Evolutionary conservation across 2,797 vertebrate species (phyloP).

Genomic region (Crocidura indochinensis): DNA sequence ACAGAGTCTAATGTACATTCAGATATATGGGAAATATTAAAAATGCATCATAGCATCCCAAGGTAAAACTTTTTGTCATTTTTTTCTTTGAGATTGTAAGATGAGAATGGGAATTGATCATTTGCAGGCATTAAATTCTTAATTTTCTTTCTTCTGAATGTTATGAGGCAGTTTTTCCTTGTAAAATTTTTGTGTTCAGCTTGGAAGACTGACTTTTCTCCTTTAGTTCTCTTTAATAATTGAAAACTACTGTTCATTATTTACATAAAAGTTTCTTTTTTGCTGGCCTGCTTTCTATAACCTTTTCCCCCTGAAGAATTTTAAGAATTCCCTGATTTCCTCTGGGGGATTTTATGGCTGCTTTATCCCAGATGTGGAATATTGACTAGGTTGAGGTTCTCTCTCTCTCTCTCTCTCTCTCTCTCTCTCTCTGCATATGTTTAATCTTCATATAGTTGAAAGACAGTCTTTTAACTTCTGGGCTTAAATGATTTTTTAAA

Average conservation of each 20-base stretch:
- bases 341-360: slow-evolving; percentile 86
- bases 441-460: slow-evolving; percentile 82
- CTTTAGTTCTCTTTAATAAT: slow-evolving; percentile 88
- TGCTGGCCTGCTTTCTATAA: slow-evolving; percentile 90
- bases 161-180: slow-evolving; percentile 84
- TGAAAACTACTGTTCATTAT: slow-evolving; percentile 91
- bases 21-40: slow-evolving; percentile 7
- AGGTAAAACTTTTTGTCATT: neutral
- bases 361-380: slow-evolving; percentile 89
- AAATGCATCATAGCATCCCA: neutral
- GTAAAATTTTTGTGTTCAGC: slow-evolving; percentile 81
- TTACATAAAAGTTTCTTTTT: slow-evolving; percentile 89
- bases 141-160: slow-evolving; percentile 77
- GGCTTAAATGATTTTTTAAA: slow-evolving; percentile 73
- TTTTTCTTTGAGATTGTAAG: slow-evolving; percentile 22
- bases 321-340: slow-evolving; percentile 91
- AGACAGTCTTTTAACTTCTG: slow-evolving; percentile 77
- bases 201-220: slow-evolving; percentile 83
- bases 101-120: slow-evolving; percentile 67
- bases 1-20: neutral
- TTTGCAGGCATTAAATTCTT: slow-evolving; percentile 77
- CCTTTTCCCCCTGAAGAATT: slow-evolving; percentile 92
- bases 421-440: neutral
- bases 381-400: slow-evolving; percentile 75
- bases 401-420: slow-evolving; percentile 16